Evolutionary conservation across 2,888 invertebrate genomes (phyloP).

Genomic region (Eilema caniola): DNA sequence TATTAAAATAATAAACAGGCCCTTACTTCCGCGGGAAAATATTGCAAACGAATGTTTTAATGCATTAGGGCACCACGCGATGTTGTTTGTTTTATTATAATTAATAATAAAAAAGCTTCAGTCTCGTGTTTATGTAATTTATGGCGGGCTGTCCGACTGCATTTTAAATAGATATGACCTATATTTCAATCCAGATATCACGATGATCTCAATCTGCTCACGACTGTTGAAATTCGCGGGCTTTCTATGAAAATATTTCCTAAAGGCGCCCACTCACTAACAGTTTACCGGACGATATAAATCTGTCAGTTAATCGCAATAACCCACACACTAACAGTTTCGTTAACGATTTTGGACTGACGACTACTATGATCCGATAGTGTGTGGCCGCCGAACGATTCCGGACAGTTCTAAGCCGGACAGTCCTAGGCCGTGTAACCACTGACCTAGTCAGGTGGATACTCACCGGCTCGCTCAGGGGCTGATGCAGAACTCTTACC

Average conservation of each 20-base stretch:
- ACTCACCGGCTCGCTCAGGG: too few species aligned
- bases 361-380: too few species aligned
- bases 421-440: too few species aligned
- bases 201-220: slow-evolving; percentile 48
- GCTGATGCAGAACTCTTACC: too few species aligned
- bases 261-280: too few species aligned
- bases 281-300: too few species aligned
- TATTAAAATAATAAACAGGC: slow-evolving; percentile 65
- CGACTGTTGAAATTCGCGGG: slow-evolving; percentile 26
- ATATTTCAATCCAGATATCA: slow-evolving; percentile 44
- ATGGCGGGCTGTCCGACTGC: slow-evolving; percentile 45
- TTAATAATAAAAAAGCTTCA: slow-evolving; percentile 62
- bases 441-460: too few species aligned
- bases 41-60: slow-evolving; percentile 43
- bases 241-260: slow-evolving; percentile 19
- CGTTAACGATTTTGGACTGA: too few species aligned
- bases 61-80: slow-evolving; percentile 33
- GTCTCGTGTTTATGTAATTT: slow-evolving; percentile 48
- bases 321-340: too few species aligned
- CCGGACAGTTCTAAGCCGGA: too few species aligned
- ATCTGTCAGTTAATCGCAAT: too few species aligned
- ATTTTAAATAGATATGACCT: slow-evolving; percentile 58
- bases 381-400: too few species aligned
- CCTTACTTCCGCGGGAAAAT: slow-evolving; percentile 44
- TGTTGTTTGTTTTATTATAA: slow-evolving; percentile 59